phyloP scores from a whole-genome alignment of 2,888 invertebrate species.

The Callyntrura sp. region DNA sequence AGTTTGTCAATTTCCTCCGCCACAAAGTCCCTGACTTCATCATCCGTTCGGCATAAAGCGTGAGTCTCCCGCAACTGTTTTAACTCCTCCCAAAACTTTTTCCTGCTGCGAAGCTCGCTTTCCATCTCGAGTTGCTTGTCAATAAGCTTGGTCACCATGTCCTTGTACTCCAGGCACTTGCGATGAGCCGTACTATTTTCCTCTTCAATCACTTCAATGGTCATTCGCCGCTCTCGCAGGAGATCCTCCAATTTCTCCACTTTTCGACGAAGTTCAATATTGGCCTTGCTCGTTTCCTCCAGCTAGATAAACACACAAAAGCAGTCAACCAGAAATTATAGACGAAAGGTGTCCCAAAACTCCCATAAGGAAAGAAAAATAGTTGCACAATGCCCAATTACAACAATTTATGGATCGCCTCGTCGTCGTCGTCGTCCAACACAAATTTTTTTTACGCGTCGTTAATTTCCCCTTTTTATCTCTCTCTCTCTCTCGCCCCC shows the following conservation, averaged over 20 bases:
- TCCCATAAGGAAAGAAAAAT: background rate
- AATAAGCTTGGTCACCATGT: slow-evolving; percentile 74
- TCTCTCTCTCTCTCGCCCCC: too few species aligned
- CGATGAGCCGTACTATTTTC: slow-evolving; percentile 78
- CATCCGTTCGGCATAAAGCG: slow-evolving; percentile 76
- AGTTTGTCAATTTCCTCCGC: slow-evolving; percentile 69
- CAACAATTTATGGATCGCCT: background rate
- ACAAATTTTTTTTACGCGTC: too few species aligned
- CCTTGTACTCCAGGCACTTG: slow-evolving; percentile 80
- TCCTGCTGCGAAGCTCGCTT: slow-evolving; percentile 68
- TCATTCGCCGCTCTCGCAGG: slow-evolving; percentile 78
- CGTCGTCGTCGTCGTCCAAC: too few species aligned
- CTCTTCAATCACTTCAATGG: slow-evolving; percentile 81
- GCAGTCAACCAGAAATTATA: background rate
- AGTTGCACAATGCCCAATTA: slow-evolving; percentile 20
- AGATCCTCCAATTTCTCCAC: slow-evolving; percentile 63
- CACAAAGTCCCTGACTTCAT: slow-evolving; percentile 67
- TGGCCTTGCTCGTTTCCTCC: slow-evolving; percentile 78
- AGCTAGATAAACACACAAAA: slow-evolving; percentile 59
- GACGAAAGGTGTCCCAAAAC: background rate
- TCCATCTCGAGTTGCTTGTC: slow-evolving; percentile 80
- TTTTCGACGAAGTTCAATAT: slow-evolving; percentile 77
- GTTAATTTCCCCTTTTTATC: too few species aligned
- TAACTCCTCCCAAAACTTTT: slow-evolving; percentile 73
- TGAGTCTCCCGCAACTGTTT: slow-evolving; percentile 70